These are phyloP conservation scores for Drosophila austrosaltans DNA, from an alignment of 2,888 invertebrate species.

Conservation along the genomic window DNA sequence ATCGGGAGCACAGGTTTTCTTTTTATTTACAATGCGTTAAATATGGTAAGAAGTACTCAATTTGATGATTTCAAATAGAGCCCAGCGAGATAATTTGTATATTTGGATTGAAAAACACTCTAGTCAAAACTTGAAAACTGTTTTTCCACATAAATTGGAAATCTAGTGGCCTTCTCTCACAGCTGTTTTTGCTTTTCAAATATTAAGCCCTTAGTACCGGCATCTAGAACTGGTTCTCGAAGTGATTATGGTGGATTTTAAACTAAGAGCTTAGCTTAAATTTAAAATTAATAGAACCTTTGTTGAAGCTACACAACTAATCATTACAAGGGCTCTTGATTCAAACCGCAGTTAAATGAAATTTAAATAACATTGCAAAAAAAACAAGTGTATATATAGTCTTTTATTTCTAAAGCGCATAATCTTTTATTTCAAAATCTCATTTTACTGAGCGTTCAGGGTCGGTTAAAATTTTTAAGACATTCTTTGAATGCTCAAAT, in stretches of 20 bases:
- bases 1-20: conserved; percentile 2
- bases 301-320: not conserved
- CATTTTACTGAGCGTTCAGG: not conserved
- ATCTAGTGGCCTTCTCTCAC: conserved; percentile 62
- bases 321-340: not conserved
- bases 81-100: not conserved
- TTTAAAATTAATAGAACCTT: not conserved
- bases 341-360: not conserved
- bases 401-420: no score
- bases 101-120: conserved; percentile 4
- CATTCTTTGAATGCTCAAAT: not conserved
- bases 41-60: not conserved
- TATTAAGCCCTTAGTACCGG: conserved; percentile 1
- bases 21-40: not conserved
- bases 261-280: not conserved
- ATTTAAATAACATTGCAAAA: no score
- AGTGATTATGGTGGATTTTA: not conserved
- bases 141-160: conserved; percentile 53
- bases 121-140: conserved; percentile 54
- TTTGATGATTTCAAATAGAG: not conserved
- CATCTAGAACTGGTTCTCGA: conserved; percentile 4
- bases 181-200: conserved; percentile 30
- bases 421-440: no score
- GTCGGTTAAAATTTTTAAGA: not conserved
- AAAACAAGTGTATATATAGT: no score